Evolutionary conservation across 2,797 vertebrate species (phyloP).

Genomic region (Lemur catta): DNA sequence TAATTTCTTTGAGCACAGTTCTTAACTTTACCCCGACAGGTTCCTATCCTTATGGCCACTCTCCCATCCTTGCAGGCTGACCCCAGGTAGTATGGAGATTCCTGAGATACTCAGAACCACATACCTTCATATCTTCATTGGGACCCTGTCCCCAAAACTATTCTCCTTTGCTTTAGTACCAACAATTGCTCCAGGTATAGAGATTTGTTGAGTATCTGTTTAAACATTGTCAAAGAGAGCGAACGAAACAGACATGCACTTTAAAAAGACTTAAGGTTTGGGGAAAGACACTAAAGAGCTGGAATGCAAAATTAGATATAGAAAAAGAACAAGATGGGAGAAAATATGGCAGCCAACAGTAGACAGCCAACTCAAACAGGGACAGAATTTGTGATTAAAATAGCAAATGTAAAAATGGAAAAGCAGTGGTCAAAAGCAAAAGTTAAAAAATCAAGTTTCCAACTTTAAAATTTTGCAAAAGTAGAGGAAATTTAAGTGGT

Average conservation of each 20-base stretch:
- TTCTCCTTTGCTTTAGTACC: not conserved
- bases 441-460: constrained; percentile 49
- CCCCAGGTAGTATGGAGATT: fast-evolving
- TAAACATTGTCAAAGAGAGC: not conserved
- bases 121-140: not conserved
- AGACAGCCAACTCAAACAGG: constrained; percentile 55
- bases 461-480: constrained; percentile 63
- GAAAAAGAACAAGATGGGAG: constrained; percentile 23
- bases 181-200: not conserved
- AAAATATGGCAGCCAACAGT: constrained; percentile 22
- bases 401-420: constrained; percentile 59
- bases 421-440: constrained; percentile 27
- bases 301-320: constrained; percentile 37
- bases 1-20: not conserved
- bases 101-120: not conserved
- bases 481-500: constrained; percentile 59
- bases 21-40: not conserved
- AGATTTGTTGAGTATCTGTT: not conserved
- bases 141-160: not conserved
- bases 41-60: not conserved
- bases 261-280: not conserved
- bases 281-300: not conserved
- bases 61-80: not conserved
- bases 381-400: constrained; percentile 49
- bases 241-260: not conserved